These are phyloP conservation scores for Mirounga angustirostris DNA, from an alignment of 2,113 vertebrate genomes.

Conservation along the genomic window DNA sequence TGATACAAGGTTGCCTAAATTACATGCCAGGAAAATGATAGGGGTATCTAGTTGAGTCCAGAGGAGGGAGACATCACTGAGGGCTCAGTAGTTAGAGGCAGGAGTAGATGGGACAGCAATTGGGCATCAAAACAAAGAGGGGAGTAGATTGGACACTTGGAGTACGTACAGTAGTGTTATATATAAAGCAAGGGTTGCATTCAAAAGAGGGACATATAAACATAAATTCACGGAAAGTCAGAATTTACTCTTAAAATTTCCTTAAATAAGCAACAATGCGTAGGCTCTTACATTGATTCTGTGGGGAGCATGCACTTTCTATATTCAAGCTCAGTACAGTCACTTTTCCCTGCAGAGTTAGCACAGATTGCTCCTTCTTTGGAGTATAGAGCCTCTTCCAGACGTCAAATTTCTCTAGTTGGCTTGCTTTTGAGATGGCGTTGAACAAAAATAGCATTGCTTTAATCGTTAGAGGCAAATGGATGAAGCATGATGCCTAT, in stretches of 20 bases:
- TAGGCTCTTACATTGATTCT: background rate
- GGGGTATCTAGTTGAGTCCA: background rate
- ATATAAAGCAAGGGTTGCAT: background rate
- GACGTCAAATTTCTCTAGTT: slow-evolving; percentile 34
- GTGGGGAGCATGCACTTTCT: background rate
- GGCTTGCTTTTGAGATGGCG: slow-evolving; percentile 21
- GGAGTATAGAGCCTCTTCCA: background rate
- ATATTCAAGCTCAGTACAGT: background rate
- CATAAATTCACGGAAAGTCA: background rate
- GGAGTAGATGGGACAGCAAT: background rate
- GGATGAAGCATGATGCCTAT: background rate
- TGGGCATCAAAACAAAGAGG: background rate
- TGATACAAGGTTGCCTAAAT: background rate
- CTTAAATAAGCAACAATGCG: background rate
- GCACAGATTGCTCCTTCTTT: slow-evolving; percentile 18
- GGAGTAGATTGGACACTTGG: background rate
- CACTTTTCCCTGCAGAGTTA: slow-evolving; percentile 16
- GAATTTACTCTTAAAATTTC: slow-evolving; percentile 18
- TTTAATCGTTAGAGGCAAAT: background rate
- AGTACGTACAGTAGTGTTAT: background rate
- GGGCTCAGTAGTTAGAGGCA: background rate
- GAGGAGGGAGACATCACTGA: background rate
- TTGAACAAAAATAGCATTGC: slow-evolving; percentile 6
- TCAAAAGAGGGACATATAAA: background rate
- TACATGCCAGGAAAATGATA: background rate